phyloP scores from a whole-genome alignment of 2,888 invertebrate species.

The Torymus texanus region DNA sequence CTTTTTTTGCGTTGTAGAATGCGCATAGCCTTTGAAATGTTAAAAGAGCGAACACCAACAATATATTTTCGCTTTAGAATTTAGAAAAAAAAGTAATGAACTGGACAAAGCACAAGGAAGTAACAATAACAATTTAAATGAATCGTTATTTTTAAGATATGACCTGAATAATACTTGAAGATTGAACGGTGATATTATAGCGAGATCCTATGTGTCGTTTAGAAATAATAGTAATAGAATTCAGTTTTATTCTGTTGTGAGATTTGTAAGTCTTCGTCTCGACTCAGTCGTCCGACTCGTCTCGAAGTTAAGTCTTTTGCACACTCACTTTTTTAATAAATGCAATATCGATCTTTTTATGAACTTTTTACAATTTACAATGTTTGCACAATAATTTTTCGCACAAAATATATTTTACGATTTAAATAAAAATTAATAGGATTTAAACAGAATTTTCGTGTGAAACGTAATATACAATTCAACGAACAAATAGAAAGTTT shows the following conservation, averaged over 20 bases:
- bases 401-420: slow-evolving; percentile 10
- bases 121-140: slow-evolving; percentile 40
- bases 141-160: slow-evolving; percentile 27
- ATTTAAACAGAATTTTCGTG: too few relatives aligned
- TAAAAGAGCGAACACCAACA: slow-evolving; percentile 1
- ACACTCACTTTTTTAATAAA: neutral
- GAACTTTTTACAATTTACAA: too few relatives aligned
- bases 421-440: too few relatives aligned
- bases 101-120: slow-evolving; percentile 36
- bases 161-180: slow-evolving; percentile 29
- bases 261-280: slow-evolving; percentile 42
- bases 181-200: slow-evolving; percentile 52
- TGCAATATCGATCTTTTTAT: too few relatives aligned
- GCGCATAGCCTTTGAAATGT: slow-evolving; percentile 18
- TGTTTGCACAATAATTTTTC: slow-evolving; percentile 29
- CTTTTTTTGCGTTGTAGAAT: slow-evolving; percentile 7
- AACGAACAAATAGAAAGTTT: slow-evolving; percentile 18
- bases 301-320: slow-evolving; percentile 47
- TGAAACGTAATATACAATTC: neutral
- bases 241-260: slow-evolving; percentile 55
- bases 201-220: slow-evolving; percentile 39
- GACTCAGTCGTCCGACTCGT: slow-evolving; percentile 45
- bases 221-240: slow-evolving; percentile 48
- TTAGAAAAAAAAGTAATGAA: slow-evolving; percentile 20
- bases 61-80: slow-evolving; percentile 30